phyloP scores from a whole-genome alignment of 2,888 invertebrate species.

The Coelopa pilipes region DNA sequence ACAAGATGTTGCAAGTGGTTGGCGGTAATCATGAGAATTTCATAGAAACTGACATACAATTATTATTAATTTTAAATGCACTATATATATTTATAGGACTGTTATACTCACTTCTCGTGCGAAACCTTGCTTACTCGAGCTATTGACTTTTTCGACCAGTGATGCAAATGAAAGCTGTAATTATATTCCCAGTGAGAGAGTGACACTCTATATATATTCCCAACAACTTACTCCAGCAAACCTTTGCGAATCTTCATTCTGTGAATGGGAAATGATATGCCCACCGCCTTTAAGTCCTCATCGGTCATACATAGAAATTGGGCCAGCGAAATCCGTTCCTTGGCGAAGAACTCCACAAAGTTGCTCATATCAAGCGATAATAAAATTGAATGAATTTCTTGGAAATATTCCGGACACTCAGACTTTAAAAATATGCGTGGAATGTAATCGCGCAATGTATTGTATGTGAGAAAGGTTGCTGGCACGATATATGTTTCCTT shows the following conservation, averaged over 20 bases:
- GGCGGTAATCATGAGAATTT: conserved; percentile 62
- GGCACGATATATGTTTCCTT: conserved; percentile 56
- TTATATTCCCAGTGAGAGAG: neutral
- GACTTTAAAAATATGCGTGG: conserved; percentile 62
- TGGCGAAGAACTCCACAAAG: conserved; percentile 57
- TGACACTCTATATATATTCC: neutral
- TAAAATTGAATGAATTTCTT: conserved; percentile 60
- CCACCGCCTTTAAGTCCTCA: conserved; percentile 53
- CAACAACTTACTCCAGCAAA: conserved; percentile 57
- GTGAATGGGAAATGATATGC: conserved; percentile 58
- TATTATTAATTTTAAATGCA: neutral
- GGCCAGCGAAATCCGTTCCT: conserved; percentile 53
- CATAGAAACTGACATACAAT: conserved; percentile 58
- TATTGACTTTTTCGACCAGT: conserved; percentile 61
- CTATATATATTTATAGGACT: neutral
- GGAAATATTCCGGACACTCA: conserved; percentile 65
- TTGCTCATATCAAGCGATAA: conserved; percentile 53
- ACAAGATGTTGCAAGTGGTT: conserved; percentile 64
- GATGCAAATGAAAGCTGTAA: conserved; percentile 62
- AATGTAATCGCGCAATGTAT: conserved; percentile 59
- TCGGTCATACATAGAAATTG: conserved; percentile 62
- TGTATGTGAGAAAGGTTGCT: conserved; percentile 57
- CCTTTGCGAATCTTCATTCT: conserved; percentile 61
- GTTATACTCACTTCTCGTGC: conserved; percentile 51
- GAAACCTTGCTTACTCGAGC: conserved; percentile 53